phyloP scores from a whole-genome alignment of 2,888 invertebrate genomes.

The Drosophila heteroneura region DNA sequence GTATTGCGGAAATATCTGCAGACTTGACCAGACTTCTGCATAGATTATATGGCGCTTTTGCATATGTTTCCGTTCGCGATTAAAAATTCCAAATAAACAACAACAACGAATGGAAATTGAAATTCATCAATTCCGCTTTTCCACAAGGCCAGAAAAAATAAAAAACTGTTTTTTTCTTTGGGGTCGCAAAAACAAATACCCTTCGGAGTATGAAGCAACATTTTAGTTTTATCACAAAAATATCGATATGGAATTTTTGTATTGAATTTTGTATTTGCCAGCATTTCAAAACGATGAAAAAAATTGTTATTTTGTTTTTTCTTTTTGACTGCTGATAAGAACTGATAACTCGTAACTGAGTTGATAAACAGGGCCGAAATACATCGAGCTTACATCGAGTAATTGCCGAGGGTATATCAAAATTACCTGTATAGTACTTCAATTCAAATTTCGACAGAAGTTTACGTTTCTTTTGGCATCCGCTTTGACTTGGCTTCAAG shows the following conservation, averaged over 20 bases:
- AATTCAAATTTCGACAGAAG: slow-evolving; percentile 37
- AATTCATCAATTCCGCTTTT: slow-evolving; percentile 52
- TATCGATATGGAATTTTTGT: neutral
- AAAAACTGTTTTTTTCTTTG: neutral
- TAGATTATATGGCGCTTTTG: slow-evolving; percentile 24
- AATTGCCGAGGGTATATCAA: neutral
- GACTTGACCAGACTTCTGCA: slow-evolving; percentile 28
- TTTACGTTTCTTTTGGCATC: slow-evolving; percentile 2
- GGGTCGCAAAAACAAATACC: neutral
- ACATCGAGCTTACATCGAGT: too few relatives aligned
- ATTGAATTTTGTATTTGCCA: neutral
- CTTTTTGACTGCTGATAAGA: neutral
- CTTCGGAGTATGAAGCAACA: neutral
- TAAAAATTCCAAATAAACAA: slow-evolving; percentile 14
- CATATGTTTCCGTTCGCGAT: slow-evolving; percentile 8
- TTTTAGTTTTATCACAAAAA: neutral
- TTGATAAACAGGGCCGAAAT: neutral
- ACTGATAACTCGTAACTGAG: neutral
- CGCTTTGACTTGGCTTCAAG: slow-evolving; percentile 19
- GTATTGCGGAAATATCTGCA: slow-evolving; percentile 37
- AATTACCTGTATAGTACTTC: slow-evolving; percentile 30
- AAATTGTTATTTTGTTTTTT: neutral
- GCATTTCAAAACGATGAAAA: neutral
- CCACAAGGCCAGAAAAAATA: neutral
- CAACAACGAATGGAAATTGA: slow-evolving; percentile 24